Conservation (phyloP, 2,113 vertebrate genomes). For the Ptilorrhoa leucosticta region DNA sequence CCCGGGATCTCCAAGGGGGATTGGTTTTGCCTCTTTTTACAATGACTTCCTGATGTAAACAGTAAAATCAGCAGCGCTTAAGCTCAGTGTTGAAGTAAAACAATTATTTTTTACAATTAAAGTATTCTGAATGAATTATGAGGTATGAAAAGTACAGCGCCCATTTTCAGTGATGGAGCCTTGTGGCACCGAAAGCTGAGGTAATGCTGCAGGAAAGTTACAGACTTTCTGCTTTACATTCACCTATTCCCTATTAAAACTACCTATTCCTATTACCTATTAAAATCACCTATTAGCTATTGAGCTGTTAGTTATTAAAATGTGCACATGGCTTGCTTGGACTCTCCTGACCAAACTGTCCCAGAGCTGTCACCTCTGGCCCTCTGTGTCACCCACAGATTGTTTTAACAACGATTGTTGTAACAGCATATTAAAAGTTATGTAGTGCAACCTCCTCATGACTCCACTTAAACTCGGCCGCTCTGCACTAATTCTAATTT, state of each 20-base stretch:
- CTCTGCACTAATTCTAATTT: not conserved
- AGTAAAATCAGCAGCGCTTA: not conserved
- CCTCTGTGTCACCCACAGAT: not conserved
- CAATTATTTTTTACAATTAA: not conserved
- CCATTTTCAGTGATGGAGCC: not conserved
- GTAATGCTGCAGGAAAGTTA: not conserved
- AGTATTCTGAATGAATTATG: not conserved
- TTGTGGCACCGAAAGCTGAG: not conserved
- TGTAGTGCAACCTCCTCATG: not conserved
- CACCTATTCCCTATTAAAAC: accelerated
- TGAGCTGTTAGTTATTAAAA: not conserved
- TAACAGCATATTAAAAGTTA: not conserved
- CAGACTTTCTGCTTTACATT: not conserved
- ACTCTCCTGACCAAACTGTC: not conserved
- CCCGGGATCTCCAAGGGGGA: not conserved
- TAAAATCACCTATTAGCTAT: not conserved
- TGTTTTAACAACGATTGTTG: not conserved
- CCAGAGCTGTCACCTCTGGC: not conserved
- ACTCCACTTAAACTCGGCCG: not conserved
- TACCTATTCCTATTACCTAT: not conserved
- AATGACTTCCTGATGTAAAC: not conserved
- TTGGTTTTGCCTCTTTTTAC: not conserved
- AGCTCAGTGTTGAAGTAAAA: not conserved
- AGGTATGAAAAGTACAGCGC: not conserved
- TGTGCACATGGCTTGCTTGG: accelerated